phyloP scores from a whole-genome alignment of 2,113 vertebrate genomes.

The Spea bombifrons region DNA sequence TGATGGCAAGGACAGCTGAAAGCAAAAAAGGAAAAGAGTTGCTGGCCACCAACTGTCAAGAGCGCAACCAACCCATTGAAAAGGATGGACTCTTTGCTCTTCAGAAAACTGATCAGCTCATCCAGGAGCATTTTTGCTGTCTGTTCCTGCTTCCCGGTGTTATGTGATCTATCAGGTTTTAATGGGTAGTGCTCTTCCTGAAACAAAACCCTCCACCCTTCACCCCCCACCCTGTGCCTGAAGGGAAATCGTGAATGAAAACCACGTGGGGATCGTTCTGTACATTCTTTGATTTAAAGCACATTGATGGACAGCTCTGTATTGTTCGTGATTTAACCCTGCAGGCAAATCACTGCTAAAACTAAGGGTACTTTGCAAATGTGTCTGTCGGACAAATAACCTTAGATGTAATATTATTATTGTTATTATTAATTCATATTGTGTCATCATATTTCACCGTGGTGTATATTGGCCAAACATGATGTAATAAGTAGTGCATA shows the following conservation, averaged over 20 bases:
- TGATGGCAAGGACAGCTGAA: conserved; percentile 70
- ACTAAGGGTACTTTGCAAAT: too few species aligned
- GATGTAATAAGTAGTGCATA: too few species aligned
- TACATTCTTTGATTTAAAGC: neutral
- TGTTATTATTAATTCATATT: too few species aligned
- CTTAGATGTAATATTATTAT: too few species aligned
- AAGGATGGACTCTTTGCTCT: conserved; percentile 59
- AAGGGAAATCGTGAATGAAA: neutral
- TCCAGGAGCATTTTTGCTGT: conserved; percentile 50
- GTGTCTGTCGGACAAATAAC: too few species aligned
- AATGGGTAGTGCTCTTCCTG: conserved; percentile 49
- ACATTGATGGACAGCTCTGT: too few species aligned
- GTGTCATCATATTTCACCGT: too few species aligned
- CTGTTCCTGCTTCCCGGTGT: conserved; percentile 33
- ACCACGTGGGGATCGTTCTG: neutral
- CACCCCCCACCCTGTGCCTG: neutral
- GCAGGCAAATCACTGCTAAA: too few species aligned
- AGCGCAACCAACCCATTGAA: conserved; percentile 65
- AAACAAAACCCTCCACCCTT: neutral
- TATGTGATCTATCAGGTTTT: conserved; percentile 56
- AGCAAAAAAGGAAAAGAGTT: conserved; percentile 64
- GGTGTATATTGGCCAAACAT: too few species aligned
- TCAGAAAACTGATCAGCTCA: conserved; percentile 58
- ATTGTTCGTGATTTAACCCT: too few species aligned
- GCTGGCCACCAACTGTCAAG: conserved; percentile 63